These are phyloP conservation scores for Turnix velox DNA, from an alignment of 2,113 vertebrate genomes.

Conservation along the genomic window DNA sequence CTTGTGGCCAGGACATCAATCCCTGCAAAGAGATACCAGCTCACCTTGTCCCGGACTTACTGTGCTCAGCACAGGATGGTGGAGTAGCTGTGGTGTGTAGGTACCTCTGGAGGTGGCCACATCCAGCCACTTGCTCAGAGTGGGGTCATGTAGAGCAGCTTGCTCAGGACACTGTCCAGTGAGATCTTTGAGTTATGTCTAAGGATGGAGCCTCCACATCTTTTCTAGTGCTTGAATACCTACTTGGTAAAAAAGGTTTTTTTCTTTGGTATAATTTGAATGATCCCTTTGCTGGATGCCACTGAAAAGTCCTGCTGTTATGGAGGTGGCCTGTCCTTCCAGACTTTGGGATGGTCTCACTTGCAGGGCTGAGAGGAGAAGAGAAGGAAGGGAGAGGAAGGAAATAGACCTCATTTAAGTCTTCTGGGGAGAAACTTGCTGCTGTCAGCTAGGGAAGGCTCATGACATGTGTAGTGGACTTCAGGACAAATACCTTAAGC, in stretches of 20 bases:
- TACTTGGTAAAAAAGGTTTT: not conserved
- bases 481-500: not conserved
- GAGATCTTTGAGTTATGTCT: not conserved
- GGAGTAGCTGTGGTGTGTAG: not conserved
- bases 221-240: not conserved
- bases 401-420: not conserved
- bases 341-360: not conserved
- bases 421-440: not conserved
- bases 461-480: accelerated
- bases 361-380: not conserved
- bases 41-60: not conserved
- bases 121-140: not conserved
- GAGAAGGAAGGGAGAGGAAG: not conserved
- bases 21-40: not conserved
- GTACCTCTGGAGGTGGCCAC: not conserved
- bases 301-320: not conserved
- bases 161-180: accelerated
- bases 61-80: not conserved
- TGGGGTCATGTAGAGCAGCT: not conserved
- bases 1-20: accelerated
- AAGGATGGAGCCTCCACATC: not conserved
- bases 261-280: not conserved
- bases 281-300: not conserved
- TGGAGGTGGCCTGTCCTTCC: not conserved
- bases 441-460: not conserved